Evolutionary conservation across 2,113 vertebrate species (phyloP), one percentile per base, ranked within the genome.

Genomic region (Hippocampus comes): DNA sequence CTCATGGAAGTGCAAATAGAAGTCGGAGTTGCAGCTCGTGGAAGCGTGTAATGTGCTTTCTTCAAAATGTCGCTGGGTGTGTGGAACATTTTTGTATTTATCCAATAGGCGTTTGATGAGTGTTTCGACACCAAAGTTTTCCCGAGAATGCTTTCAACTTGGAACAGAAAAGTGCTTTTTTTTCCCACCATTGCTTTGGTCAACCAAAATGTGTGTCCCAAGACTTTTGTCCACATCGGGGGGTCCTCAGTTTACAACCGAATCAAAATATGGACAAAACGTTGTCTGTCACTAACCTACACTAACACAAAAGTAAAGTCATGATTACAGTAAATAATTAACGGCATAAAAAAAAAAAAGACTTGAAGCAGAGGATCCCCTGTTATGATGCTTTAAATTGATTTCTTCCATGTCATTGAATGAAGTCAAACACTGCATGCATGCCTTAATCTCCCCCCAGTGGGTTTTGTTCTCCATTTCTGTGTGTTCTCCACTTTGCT

Each of bases 341-440:
- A 12, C 1, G 34, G 15, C 3, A 46, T 46, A 14, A 9, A 34
- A 34, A 14, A 59, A 49, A 20, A 18, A 18, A 49, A 49, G 1
- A 1, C 48, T 49, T 49, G 1, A 55, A 27, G 30, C 57, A 27
- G 17, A 34, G 56, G 7, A 61, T 27, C 14, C 59, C 59, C 63
- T 70, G 48, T 71, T 55, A 8, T 17, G 59, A 21, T 70, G 1
- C 74, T 71, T 68, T 74, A n/a, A 8, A 2, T 76, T 70, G 27
- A 1, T 55, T 70, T 55, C 38, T 30, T 78, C 38, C 38, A 43
- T 65, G 38, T 21, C 59, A 18, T 77, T 9, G 51, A 48, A 70
- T 61, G 8, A 38, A 23, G 9, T 46, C 5, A 67, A 1, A 57
- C 46, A 57, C 8, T 67, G 84, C 84, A 87, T 86, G 88, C 43